phyloP scores from a whole-genome alignment of 2,888 invertebrate species.

The Agrenia bidenticulata region DNA sequence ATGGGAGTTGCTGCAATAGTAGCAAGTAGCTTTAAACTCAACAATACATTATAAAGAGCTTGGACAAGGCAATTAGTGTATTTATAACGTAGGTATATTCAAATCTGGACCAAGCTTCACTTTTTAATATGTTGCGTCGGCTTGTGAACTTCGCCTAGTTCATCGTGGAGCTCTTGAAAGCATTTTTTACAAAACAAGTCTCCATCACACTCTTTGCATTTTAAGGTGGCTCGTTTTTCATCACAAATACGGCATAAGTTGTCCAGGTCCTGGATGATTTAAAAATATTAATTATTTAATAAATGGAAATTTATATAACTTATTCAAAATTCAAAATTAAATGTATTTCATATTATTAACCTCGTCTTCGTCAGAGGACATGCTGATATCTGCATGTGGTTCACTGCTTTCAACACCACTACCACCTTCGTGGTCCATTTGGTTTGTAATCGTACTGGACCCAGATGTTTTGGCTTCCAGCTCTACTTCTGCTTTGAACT shows the following conservation, averaged over 20 bases:
- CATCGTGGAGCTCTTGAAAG: conserved; percentile 70
- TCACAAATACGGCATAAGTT: conserved; percentile 86
- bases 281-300: not conserved
- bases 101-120: too few species aligned
- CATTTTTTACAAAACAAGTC: conserved; percentile 80
- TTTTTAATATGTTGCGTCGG: too few species aligned
- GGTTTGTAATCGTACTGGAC: not conserved
- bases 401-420: not conserved
- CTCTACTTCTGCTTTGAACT: conserved; percentile 44
- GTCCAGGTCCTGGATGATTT: conserved; percentile 59
- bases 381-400: conserved; percentile 28
- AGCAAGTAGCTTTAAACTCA: too few species aligned
- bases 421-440: too few species aligned
- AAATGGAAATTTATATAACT: too few species aligned
- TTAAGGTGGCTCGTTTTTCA: conserved; percentile 67
- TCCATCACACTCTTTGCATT: conserved; percentile 74
- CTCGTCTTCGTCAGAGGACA: conserved; percentile 8
- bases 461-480: conserved; percentile 53
- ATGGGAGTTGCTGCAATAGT: too few species aligned
- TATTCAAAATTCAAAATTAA: too few species aligned
- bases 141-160: conserved; percentile 45
- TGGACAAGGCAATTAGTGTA: too few species aligned
- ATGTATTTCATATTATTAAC: too few species aligned
- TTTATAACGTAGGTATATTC: too few species aligned
- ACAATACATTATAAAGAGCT: too few species aligned